Base-by-base conservation (phyloP, 2,113 vertebrate genomes). In the Calyptommatus sinebrachiatus region DNA sequence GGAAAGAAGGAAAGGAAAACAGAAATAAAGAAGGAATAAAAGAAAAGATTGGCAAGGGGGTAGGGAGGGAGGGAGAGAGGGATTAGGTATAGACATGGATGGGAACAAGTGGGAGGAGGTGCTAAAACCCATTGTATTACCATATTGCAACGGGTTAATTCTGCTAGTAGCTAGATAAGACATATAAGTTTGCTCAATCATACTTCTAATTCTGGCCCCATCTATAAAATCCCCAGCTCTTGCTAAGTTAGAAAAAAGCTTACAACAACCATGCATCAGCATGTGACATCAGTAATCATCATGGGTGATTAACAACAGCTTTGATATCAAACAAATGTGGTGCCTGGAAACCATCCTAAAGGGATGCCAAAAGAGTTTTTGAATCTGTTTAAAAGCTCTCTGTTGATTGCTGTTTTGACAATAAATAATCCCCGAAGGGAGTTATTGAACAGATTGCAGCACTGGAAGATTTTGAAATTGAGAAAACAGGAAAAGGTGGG, bases 371-470 rank as follows among this genome's bases (percentile, higher is more conserved):
- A n/a, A 80, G 72, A 74, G 63, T 74, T 80, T 71, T 67, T 74
- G 71, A 74, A 53, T 68, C 31, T 12, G 20, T 80, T 60, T 78
- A 28, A 68, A 74, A 73, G 60, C 18, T 67, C 48, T 68, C 10
- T 6, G 6, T 68, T 74, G 71, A 80, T 80, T 60, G 65, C 65
- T 80, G 71, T 73, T 80, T 80, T 80, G 71, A 80, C 63, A 80
- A 74, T 80, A 80, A 74, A 80, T 80, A 80, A 74, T 74, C 50
- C 48, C 71, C 67, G 48, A 80, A 74, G 63, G 48, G 48, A 80
- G 20, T 60, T 60, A 67, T 50, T 80, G 63, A 74, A 80, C 71
- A 80, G 78, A 80, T 73, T 73, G 62, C 48, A 66, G n/a, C 35
- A 74, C 31, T 68, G 24, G 71, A 57, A 48, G 50, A 80, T 74